phyloP scores from a whole-genome alignment of 2,113 vertebrate genomes.

The Callithrix jacchus region DNA sequence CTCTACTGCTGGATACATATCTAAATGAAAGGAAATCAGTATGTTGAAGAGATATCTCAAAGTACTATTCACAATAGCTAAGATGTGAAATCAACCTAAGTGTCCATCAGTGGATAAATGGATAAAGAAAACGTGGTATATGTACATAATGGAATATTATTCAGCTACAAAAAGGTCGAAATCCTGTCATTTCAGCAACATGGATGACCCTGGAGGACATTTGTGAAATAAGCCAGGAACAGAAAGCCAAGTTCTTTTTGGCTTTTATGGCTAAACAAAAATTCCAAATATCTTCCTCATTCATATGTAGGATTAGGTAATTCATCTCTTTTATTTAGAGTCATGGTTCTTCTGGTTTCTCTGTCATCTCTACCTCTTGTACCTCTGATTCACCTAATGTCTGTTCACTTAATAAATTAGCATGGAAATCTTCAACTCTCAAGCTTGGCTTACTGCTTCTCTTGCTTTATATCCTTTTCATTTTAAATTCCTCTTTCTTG shows the following conservation, averaged over 20 bases:
- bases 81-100: neutral
- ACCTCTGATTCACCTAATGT: neutral
- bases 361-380: neutral
- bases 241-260: neutral
- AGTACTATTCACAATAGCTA: neutral
- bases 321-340: neutral
- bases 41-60: neutral
- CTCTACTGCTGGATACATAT: neutral
- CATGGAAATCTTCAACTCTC: neutral
- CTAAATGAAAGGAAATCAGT: neutral
- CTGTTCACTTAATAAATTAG: neutral
- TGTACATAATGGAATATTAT: neutral
- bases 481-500: neutral
- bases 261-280: neutral
- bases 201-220: neutral
- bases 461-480: neutral
- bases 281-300: neutral
- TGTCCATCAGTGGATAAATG: neutral
- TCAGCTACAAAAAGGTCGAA: neutral
- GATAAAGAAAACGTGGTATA: neutral
- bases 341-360: slow-evolving; percentile 1
- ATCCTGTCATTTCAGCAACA: neutral
- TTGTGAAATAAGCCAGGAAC: neutral
- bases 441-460: neutral
- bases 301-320: neutral